Percentiles rank a stretch among this genome's conserved stretches.
Conservation (phyloP, 2,797 vertebrate genomes). For the Hydrocynus forskahlii region DNA sequence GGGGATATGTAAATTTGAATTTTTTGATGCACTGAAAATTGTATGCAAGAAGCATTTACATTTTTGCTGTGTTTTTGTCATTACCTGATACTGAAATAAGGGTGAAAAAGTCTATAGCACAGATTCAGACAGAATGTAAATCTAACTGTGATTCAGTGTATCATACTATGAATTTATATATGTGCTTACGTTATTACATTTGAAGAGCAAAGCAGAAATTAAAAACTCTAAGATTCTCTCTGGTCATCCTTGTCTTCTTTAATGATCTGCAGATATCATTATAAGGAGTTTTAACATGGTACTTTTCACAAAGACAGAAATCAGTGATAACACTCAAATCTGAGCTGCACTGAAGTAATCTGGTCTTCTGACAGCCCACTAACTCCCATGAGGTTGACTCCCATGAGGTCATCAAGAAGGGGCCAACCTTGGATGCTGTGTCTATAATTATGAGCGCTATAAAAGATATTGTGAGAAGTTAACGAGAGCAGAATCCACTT, state of each 20-base stretch:
- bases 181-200: no score
- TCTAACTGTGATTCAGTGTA: no score
- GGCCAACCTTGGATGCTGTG: neutral
- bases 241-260: neutral
- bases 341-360: constrained; percentile 4
- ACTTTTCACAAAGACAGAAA: neutral
- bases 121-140: no score
- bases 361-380: constrained; percentile 1
- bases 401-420: constrained; percentile 27
- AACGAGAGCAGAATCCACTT: constrained; percentile 35
- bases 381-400: neutral
- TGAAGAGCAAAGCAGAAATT: no score
- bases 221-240: neutral
- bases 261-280: neutral
- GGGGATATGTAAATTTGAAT: no score
- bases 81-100: no score
- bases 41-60: no score
- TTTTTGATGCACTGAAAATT: no score
- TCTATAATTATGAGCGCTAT: constrained; percentile 38
- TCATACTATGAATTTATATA: no score
- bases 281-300: neutral
- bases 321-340: neutral
- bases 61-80: no score
- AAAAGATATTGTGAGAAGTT: constrained; percentile 51
- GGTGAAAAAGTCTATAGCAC: no score